Evolutionary conservation across 2,113 vertebrate species (phyloP), one percentile per base, ranked within the genome.

Genomic region (Pseudolaguvia tuberculata): DNA sequence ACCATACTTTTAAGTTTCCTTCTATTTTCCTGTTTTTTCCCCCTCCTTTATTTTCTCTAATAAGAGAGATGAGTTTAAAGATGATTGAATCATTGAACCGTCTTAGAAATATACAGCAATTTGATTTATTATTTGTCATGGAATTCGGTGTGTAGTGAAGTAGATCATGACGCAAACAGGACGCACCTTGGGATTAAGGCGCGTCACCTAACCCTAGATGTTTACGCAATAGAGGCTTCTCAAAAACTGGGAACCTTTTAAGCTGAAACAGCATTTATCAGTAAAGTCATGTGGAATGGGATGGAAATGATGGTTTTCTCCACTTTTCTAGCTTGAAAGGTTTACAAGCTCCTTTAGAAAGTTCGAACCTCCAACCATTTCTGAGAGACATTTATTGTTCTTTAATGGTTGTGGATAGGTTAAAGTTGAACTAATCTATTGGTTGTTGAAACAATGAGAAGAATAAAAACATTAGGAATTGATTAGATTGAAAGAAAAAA

Each of bases 121-220:
- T 25, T 74, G 17, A 74, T 66, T n/a, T 21, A 21, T 17, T 1
- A 25, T 59, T 65, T 35, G 45, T 59, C 65, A 58, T n/a, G 12
- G 45, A 17, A 14, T 68, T 67, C 52, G 35, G 70, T 50, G 45
- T 25, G 25, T 51, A 21, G 47, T 52, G 35, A 29, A 50, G 35
- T 20, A 27, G 39, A 11, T 4, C n/a, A 25, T 56, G 61, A 76
- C 65, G 10, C 74, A 76, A 59, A 42, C 31, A 70, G 52, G 57
- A 51, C 21, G 42, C 59, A 45, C 23, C 56, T 53, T 51, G 8
- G 57, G 53, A 69, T 59, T 59, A 10, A 1, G 15, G 17, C 61
- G 5, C 29, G 39, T 45, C 21, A n/a, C 21, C n/a, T 27, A 70
- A n/a, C 53, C n/a, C n/a, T n/a, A 45, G 17, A 18, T 53, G 56